Evolutionary conservation across 1,140 invertebrate genomes (phyloP), one percentile per base, ranked within the genome.

Genomic region (Eulimnadia texana): DNA sequence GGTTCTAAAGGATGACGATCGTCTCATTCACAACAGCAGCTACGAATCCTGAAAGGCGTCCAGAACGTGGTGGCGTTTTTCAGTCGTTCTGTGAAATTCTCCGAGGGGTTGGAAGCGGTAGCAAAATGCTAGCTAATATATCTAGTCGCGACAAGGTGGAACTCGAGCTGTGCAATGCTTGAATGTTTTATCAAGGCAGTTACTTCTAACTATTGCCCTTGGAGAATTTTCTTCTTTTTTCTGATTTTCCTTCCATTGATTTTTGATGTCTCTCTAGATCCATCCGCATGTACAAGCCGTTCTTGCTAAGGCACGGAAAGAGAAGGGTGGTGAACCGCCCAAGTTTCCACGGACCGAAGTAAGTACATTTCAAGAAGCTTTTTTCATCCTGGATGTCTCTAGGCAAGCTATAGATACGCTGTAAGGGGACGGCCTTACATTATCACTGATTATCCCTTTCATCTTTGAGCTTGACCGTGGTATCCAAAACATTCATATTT

Each of bases 61-160:
- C 25, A 56, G n/a, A 56, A 56, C n/a, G 54, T 56, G 9, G 54
- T 56, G 9, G 54, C 54, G n/a, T 56, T 56, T 27, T 56, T 24
- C 54, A 53, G 54, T 16, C 19, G 54, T 16, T 56, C 54, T 11
- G 25, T 10, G 9, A 56, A 56, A 29, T 56, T 6, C 29, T 24
- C 54, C 23, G 54, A 56, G 25, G n/a, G 24, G 25, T 27, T 56
- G 10, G 3, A 19, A 19, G 19, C 20, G 25, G 29, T 28, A 27
- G 54, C 54, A 3, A 24, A 29, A 10, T 24, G 20, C 54, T 22
- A 29, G 25, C 54, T 56, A n/a, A 29, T 56, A n/a, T 22, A 11
- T 56, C 23, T 24, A n/a, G n/a, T 56, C 25, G 54, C 25, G 1
- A 56, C 54, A n/a, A 3, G 54, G 3, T 56, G 54, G 54, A 56